A percentile compares a stretch with the other conserved stretches of the same genome.
phyloP scores from a whole-genome alignment of 1,140 invertebrate genomes.

The Pogonus chalceus region DNA sequence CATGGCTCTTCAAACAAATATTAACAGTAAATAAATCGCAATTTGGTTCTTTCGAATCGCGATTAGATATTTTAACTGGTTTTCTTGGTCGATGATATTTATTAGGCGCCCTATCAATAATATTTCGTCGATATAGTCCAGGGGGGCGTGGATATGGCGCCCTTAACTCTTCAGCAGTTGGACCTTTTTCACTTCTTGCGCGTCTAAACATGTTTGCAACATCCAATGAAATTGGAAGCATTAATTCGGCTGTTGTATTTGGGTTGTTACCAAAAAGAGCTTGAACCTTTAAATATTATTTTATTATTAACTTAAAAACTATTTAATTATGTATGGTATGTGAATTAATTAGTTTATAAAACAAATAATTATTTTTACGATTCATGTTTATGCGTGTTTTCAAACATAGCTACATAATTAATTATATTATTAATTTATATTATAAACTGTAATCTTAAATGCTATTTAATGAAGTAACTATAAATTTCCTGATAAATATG shows the following conservation, averaged over 20 bases:
- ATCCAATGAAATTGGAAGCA: conserved; percentile 52
- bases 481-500: too few relatives aligned
- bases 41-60: conserved; percentile 22
- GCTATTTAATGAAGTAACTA: too few relatives aligned
- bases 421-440: too few relatives aligned
- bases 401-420: too few relatives aligned
- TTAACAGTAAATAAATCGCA: conserved; percentile 66
- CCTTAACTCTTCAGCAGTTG: neutral
- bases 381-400: too few relatives aligned
- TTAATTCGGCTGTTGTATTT: conserved; percentile 42
- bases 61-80: neutral
- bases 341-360: conserved; percentile 11
- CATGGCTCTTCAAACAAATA: conserved; percentile 59
- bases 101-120: conserved; percentile 12
- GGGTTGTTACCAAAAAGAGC: conserved; percentile 45
- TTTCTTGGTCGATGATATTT: conserved; percentile 17
- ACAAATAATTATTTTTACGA: neutral
- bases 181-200: conserved; percentile 32
- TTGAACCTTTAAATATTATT: conserved; percentile 42
- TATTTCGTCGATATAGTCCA: neutral
- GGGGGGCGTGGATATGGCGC: neutral
- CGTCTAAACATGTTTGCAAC: conserved; percentile 49
- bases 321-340: too few relatives aligned
- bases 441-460: too few relatives aligned
- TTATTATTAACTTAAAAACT: too few relatives aligned